Evolutionary conservation across 2,797 vertebrate species (phyloP).

Genomic region (Oryzias dopingdopingensis): DNA sequence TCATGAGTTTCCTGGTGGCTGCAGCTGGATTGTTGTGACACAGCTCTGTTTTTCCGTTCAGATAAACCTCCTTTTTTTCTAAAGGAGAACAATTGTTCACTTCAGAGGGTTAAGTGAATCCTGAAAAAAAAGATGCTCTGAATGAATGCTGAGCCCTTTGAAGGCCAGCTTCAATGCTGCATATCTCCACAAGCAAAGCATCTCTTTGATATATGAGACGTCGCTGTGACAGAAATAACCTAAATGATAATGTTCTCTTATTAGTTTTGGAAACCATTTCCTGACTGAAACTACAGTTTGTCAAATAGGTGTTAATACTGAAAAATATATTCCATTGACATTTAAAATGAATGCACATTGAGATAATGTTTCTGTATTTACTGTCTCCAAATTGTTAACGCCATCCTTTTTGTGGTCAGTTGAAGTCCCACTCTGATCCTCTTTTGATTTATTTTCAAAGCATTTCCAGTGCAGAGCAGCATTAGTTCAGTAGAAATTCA

Average conservation of each 20-base stretch:
- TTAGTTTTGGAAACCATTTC: slow-evolving; percentile 19
- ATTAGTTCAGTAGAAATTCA: no score
- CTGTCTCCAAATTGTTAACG: no score
- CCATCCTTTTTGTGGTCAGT: no score
- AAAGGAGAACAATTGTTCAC: slow-evolving; percentile 68
- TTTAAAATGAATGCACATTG: no score
- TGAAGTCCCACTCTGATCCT: no score
- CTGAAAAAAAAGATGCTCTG: slow-evolving; percentile 55
- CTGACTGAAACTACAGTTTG: slow-evolving; percentile 8
- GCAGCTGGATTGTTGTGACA: slow-evolving; percentile 27
- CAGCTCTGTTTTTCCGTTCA: slow-evolving; percentile 32
- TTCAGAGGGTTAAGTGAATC: slow-evolving; percentile 69
- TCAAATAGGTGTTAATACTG: not conserved
- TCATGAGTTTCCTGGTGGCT: not conserved
- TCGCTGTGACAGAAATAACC: slow-evolving; percentile 25
- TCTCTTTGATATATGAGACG: slow-evolving; percentile 70
- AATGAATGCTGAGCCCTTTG: slow-evolving; percentile 72
- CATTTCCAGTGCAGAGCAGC: no score
- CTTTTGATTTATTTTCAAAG: no score
- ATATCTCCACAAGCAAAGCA: slow-evolving; percentile 72
- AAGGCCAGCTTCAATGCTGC: slow-evolving; percentile 67
- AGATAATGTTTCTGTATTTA: no score
- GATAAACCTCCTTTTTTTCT: slow-evolving; percentile 36
- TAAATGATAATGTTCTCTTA: slow-evolving; percentile 24
- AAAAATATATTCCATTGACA: no score